Percentiles rank a stretch among this genome's conserved stretches.
These are phyloP conservation scores for Trichogramma evanescens DNA, from an alignment of 2,888 invertebrate species.

Conservation along the genomic window DNA sequence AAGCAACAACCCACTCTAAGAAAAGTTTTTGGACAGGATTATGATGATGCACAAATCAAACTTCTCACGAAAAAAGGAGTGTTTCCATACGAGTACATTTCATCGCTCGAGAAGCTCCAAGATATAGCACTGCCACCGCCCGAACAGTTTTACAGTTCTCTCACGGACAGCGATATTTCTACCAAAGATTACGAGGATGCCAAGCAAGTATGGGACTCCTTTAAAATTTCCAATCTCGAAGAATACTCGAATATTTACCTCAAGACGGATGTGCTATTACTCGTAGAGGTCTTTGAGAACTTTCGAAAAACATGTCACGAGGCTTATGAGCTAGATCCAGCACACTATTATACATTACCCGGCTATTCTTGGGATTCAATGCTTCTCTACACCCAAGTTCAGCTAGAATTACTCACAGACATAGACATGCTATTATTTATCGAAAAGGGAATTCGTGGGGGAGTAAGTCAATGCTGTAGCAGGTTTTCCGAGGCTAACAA, in stretches of 20 bases:
- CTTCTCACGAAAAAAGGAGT: constrained; percentile 14
- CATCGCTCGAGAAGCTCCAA: neutral
- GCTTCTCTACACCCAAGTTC: constrained; percentile 14
- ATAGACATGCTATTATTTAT: constrained; percentile 15
- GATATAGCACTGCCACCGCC: neutral
- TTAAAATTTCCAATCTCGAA: neutral
- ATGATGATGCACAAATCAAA: neutral
- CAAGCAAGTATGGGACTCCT: neutral
- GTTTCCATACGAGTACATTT: constrained; percentile 20
- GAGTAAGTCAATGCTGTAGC: constrained; percentile 15
- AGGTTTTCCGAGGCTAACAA: constrained; percentile 14
- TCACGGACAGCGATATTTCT: neutral
- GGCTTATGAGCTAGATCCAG: neutral
- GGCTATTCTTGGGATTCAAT: constrained; percentile 11
- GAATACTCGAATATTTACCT: constrained; percentile 28
- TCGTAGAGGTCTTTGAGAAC: constrained; percentile 9
- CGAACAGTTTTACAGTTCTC: neutral
- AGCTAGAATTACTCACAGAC: constrained; percentile 11
- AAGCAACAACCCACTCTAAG: neutral
- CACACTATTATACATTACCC: constrained; percentile 6
- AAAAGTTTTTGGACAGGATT: neutral
- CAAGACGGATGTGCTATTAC: constrained; percentile 1
- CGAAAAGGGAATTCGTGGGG: constrained; percentile 16
- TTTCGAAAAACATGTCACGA: neutral
- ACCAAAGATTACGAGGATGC: neutral